Percentiles rank a stretch among this genome's conserved stretches.
Conservation (phyloP, 2,797 vertebrate genomes). For the Lerista edwardsae region DNA sequence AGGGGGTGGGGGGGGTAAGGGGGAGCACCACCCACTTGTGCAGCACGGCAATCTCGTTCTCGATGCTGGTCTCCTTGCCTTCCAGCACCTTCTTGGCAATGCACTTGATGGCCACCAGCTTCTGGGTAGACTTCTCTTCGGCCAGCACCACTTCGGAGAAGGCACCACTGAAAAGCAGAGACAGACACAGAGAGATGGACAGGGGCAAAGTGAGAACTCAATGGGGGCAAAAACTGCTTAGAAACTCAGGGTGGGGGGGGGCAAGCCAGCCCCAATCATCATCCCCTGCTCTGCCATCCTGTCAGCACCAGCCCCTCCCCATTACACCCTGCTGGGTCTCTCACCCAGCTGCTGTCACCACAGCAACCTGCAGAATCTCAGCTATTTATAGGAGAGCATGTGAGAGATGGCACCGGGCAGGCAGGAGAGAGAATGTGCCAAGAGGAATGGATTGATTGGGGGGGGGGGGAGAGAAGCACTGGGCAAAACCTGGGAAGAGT, state of each 20-base stretch:
- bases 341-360: slow-evolving; percentile 54
- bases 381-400: slow-evolving; percentile 74
- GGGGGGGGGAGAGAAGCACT: neutral
- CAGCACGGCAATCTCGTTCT: slow-evolving; percentile 96
- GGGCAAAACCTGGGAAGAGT: neutral
- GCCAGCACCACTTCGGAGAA: slow-evolving; percentile 98
- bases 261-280: neutral
- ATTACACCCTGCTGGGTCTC: slow-evolving; percentile 30
- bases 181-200: neutral
- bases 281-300: neutral
- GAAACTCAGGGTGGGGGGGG: too few species aligned
- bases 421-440: neutral
- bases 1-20: rapidly evolving
- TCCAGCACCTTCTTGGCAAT: slow-evolving; percentile 95
- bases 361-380: slow-evolving; percentile 65
- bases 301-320: slow-evolving; percentile 17
- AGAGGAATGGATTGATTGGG: neutral
- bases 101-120: slow-evolving; percentile 95
- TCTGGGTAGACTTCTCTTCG: slow-evolving; percentile 90
- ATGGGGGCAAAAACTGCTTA: too few species aligned
- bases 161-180: slow-evolving; percentile 82
- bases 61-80: slow-evolving; percentile 96
- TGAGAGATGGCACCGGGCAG: slow-evolving; percentile 25
- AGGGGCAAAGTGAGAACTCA: neutral
- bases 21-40: slow-evolving; percentile 86